Evolutionary conservation across 2,113 vertebrate genomes (phyloP).

Genomic region (Ginglymostoma cirratum): DNA sequence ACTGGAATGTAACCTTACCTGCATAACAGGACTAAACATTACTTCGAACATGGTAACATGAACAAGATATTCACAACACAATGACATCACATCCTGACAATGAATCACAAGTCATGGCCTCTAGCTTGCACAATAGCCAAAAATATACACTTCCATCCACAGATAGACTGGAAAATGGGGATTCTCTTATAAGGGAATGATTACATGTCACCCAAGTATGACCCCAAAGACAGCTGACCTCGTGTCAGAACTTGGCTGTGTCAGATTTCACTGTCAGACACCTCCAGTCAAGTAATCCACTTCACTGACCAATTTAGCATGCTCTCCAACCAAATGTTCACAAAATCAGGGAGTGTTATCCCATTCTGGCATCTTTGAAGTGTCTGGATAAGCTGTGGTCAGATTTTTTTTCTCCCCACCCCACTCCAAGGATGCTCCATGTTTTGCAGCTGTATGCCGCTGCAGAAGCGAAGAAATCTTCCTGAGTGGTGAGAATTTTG

Average conservation of each 20-base stretch:
- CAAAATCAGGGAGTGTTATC: not conserved
- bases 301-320: not conserved
- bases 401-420: not conserved
- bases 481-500: not conserved
- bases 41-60: too few species aligned
- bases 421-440: not conserved
- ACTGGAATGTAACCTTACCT: too few species aligned
- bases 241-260: not conserved
- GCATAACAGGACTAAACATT: too few species aligned
- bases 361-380: not conserved
- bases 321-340: not conserved
- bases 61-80: too few species aligned
- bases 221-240: not conserved
- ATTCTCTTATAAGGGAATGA: conserved; percentile 4
- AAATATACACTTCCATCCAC: not conserved
- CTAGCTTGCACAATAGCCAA: not conserved
- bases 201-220: not conserved
- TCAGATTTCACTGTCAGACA: not conserved
- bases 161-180: not conserved
- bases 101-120: not conserved
- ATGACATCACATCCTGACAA: not conserved
- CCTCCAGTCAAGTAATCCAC: not conserved
- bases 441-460: not conserved
- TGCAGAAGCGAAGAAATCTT: not conserved
- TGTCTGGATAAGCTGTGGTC: not conserved